Percentiles rank a stretch among this genome's conserved stretches.
phyloP scores from a whole-genome alignment of 2,888 invertebrate species.

The Didymodactylos carnosus region DNA sequence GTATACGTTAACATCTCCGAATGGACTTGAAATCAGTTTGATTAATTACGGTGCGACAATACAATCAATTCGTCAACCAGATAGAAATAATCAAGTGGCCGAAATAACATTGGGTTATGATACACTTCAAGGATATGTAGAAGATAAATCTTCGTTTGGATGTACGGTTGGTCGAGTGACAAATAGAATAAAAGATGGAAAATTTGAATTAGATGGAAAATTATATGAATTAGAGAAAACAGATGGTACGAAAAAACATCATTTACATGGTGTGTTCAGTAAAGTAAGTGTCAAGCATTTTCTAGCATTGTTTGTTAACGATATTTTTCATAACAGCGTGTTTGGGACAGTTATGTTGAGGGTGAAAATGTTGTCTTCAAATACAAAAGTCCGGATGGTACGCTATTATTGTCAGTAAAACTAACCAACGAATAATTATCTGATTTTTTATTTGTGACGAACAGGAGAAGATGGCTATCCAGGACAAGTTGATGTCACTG shows the following conservation, averaged over 20 bases:
- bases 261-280: constrained; percentile 72
- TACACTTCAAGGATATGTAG: background rate
- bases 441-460: background rate
- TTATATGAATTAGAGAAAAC: constrained; percentile 54
- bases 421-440: no score
- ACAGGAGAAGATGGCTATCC: constrained; percentile 70
- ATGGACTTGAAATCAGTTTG: background rate
- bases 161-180: constrained; percentile 67
- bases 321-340: background rate
- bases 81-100: background rate
- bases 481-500: constrained; percentile 52
- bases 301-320: background rate
- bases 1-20: background rate
- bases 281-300: constrained; percentile 45
- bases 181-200: constrained; percentile 51
- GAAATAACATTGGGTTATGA: background rate
- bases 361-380: constrained; percentile 21
- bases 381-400: constrained; percentile 13
- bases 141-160: constrained; percentile 48
- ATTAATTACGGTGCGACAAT: background rate
- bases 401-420: background rate
- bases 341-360: constrained; percentile 14
- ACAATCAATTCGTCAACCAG: background rate
- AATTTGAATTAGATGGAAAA: constrained; percentile 48
- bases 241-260: constrained; percentile 41